These are phyloP conservation scores for Erebia palarica DNA, from an alignment of 2,888 invertebrate species.

Conservation along the genomic window DNA sequence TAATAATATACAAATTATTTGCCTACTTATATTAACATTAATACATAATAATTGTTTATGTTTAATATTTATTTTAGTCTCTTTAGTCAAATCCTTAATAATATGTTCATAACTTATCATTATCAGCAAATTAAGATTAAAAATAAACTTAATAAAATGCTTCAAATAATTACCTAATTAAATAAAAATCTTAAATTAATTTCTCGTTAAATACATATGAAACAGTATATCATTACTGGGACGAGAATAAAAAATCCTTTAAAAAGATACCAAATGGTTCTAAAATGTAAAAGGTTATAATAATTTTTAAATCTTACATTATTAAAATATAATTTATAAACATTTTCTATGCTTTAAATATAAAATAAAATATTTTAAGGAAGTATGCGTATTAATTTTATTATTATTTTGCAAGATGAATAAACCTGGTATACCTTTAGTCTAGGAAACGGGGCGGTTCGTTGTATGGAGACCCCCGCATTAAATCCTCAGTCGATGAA, in stretches of 20 bases:
- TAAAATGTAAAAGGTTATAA: no score
- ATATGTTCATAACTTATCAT: conserved; percentile 10
- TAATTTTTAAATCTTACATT: no score
- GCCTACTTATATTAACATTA: conserved; percentile 29
- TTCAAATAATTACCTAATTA: background rate
- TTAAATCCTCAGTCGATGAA: no score
- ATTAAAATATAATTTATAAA: no score
- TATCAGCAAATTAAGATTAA: background rate
- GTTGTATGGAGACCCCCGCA: no score
- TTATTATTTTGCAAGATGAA: no score
- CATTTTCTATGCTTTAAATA: no score
- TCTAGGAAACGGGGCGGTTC: no score
- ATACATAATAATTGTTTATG: conserved; percentile 23
- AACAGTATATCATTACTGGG: background rate
- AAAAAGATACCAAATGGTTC: background rate
- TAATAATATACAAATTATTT: conserved; percentile 40
- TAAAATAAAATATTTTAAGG: no score
- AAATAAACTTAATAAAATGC: conserved; percentile 4
- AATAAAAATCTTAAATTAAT: background rate
- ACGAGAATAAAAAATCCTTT: background rate
- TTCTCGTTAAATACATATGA: background rate
- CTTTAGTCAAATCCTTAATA: conserved; percentile 47
- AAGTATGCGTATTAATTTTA: no score
- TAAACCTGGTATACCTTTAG: no score
- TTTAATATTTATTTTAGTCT: conserved; percentile 41